Base-by-base conservation (phyloP, 2,888 invertebrate species). In the Phragmatobia fuliginosa region DNA sequence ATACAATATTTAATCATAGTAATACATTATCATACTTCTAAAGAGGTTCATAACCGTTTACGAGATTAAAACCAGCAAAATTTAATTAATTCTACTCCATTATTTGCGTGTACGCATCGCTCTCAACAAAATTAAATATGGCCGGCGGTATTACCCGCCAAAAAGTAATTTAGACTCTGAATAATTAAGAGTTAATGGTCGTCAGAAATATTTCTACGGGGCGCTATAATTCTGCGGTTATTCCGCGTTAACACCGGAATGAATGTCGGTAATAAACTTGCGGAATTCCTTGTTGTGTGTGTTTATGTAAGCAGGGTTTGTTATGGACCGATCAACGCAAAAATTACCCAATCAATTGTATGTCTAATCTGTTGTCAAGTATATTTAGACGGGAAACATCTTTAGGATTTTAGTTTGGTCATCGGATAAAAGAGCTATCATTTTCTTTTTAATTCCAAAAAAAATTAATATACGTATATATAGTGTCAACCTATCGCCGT, bases 121-220 rank as follows among this genome's bases (percentile, higher is more conserved):
- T 70, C 78, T 69, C 72, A 71, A 66, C 71, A 78, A 76, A 80
- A 80, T 78, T 81, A 72, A 79, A 81, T 78, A 79, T 77, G 71
- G 78, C 80, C 72, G 71, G 31, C 52, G 38, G 28, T 67, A 72
- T 75, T 81, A 70, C 72, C 73, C 76, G 77, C 70, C 73, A 74
- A 76, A 79, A 80, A 74, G 78, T 76, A 81, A 80, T 81, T 80
- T 77, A 68, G 73, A 64, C 72, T 79, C 67, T 78, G 80, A 81
- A 80, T 82, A 82, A 81, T 81, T 80, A 81, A 76, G 78, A 70
- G 73, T 67, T 78, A 77, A 82, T 81, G 77, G 75, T 67, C 67
- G 66, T 59, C 68, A 62, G 56, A 71, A 32, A 77, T 79, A 76
- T 76, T 78, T 67, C 66, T 49, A 58, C 58, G 68, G 69, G 25